Conservation (phyloP, 2,797 vertebrate species). For the Onychomys arenicola region DNA sequence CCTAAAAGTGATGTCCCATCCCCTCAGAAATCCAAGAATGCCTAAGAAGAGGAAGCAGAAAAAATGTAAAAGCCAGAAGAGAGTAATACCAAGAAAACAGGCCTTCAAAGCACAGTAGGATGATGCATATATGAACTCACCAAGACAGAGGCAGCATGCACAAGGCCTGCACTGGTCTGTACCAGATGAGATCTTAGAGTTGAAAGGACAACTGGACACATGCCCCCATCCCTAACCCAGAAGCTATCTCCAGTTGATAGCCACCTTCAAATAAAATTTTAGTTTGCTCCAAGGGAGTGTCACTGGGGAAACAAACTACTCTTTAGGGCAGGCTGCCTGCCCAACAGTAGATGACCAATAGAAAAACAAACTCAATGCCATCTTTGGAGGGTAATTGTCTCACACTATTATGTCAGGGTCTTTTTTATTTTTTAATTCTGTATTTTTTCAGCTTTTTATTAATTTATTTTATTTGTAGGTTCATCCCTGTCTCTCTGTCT, state of each 20-base stretch:
- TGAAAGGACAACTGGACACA: not conserved
- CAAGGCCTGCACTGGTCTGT: not conserved
- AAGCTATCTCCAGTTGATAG: not conserved
- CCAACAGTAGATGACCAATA: not conserved
- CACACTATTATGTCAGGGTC: not conserved
- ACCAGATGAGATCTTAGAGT: not conserved
- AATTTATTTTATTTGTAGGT: not conserved
- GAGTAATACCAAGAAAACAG: not conserved
- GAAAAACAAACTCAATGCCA: not conserved
- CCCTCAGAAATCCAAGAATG: not conserved
- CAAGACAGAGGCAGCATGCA: not conserved
- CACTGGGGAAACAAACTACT: not conserved
- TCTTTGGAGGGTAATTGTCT: not conserved
- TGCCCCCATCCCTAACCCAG: not conserved
- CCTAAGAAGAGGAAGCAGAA: not conserved
- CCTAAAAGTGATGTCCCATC: not conserved
- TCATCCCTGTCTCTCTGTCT: too few relatives aligned
- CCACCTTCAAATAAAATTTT: not conserved
- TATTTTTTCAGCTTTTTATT: not conserved
- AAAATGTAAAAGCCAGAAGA: not conserved
- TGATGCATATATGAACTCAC: not conserved
- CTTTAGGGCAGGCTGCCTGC: not conserved
- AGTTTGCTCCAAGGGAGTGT: not conserved
- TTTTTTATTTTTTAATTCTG: not conserved
- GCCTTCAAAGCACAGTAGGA: not conserved